These are phyloP conservation scores for Junco hyemalis DNA, from an alignment of 2,113 vertebrate genomes.

Conservation along the genomic window DNA sequence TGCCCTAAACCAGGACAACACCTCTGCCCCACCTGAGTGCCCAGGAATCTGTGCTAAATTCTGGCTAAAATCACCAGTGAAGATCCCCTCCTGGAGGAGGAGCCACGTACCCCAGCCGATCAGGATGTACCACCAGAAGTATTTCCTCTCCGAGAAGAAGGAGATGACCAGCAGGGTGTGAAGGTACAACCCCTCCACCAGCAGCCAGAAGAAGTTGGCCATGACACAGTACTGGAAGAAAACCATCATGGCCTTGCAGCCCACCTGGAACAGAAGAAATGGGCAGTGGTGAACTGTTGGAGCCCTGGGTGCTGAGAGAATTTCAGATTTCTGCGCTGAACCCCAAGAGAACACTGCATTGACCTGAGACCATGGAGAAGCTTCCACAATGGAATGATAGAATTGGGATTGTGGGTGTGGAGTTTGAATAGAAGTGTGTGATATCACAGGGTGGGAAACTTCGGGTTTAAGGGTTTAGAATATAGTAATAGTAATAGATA, in stretches of 20 bases:
- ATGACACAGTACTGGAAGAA: slow-evolving; percentile 97
- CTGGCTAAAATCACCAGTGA: not conserved
- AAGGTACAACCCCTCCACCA: slow-evolving; percentile 94
- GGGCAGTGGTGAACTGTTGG: not conserved
- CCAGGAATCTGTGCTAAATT: not conserved
- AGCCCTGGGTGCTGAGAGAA: not conserved
- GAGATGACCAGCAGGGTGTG: slow-evolving; percentile 91
- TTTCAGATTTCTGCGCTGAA: not conserved
- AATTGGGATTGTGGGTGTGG: not conserved
- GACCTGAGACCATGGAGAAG: not conserved
- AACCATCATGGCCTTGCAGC: slow-evolving; percentile 90
- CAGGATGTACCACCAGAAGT: slow-evolving; percentile 97
- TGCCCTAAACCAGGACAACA: no score
- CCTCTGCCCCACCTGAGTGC: not conserved
- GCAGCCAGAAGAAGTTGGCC: slow-evolving; percentile 98
- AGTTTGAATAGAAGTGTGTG: not conserved
- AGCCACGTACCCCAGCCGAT: slow-evolving; percentile 91
- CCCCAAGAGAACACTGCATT: not conserved
- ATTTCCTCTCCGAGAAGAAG: slow-evolving; percentile 96
- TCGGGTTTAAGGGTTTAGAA: not conserved
- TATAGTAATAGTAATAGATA: accelerated
- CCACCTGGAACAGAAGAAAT: slow-evolving; percentile 75
- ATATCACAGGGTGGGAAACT: not conserved
- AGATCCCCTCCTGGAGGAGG: not conserved
- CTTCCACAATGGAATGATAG: not conserved